Evolutionary conservation across 2,888 invertebrate genomes (phyloP).

Genomic region (Tupiocoris notatus): DNA sequence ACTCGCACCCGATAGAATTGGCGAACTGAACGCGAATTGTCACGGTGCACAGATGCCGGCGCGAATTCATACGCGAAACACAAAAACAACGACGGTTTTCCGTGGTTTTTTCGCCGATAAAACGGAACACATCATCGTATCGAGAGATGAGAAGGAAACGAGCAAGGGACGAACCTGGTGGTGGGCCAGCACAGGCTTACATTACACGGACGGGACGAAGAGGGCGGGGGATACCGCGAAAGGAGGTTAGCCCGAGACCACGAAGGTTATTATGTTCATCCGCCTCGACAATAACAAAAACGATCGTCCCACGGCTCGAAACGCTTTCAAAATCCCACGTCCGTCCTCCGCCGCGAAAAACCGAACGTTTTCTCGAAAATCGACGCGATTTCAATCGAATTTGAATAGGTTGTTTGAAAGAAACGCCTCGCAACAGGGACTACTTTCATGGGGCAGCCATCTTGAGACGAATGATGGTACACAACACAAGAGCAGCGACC

Average conservation of each 20-base stretch:
- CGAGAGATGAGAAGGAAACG: not conserved
- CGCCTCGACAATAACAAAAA: conserved; percentile 57
- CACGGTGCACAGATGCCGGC: no score
- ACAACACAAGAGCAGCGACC: conserved; percentile 22
- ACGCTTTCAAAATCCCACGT: conserved; percentile 10
- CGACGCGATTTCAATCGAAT: no score
- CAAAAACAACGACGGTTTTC: not conserved
- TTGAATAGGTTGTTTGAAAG: not conserved
- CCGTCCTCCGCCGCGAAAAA: not conserved
- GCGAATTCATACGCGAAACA: not conserved
- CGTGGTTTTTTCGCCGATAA: not conserved
- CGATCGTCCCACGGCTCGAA: conserved; percentile 9
- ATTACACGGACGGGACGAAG: not conserved
- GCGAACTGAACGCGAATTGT: not conserved
- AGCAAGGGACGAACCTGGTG: not conserved
- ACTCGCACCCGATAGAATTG: not conserved
- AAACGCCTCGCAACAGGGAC: conserved; percentile 34
- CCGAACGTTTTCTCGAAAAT: not conserved
- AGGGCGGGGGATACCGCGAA: conserved; percentile 60
- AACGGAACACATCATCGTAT: not conserved
- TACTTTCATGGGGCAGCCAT: conserved; percentile 46
- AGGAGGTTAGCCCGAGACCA: conserved; percentile 67
- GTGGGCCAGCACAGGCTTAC: conserved; percentile 14
- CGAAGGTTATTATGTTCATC: conserved; percentile 65
- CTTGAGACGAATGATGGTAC: conserved; percentile 43